A percentile compares a stretch with the other conserved stretches of the same genome.
These are phyloP conservation scores for Melanotaenia maccullochi DNA, from an alignment of 2,797 vertebrate species.

Conservation along the genomic window DNA sequence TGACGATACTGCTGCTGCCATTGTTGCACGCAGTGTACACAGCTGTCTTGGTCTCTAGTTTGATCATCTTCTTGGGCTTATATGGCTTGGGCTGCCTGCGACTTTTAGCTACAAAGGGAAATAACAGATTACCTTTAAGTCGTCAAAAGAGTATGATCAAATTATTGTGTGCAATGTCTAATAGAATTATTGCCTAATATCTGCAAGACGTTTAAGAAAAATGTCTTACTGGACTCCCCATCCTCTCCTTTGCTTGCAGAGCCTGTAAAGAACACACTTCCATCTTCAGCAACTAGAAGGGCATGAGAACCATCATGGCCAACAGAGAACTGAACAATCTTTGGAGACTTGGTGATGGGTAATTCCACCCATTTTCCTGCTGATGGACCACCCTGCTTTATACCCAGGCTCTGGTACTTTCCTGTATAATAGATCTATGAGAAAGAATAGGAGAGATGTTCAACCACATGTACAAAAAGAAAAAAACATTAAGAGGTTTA, in stretches of 20 bases:
- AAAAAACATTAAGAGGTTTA: background rate
- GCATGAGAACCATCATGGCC: conserved; percentile 98
- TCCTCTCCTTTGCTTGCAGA: conserved; percentile 99
- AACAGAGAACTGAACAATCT: conserved; percentile 96
- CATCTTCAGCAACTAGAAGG: conserved; percentile 96
- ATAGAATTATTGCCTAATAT: background rate
- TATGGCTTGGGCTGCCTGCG: conserved; percentile 97
- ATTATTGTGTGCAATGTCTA: background rate
- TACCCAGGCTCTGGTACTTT: conserved; percentile 98
- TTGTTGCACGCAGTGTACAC: conserved; percentile 97
- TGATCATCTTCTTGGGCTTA: conserved; percentile 99
- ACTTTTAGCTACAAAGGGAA: conserved; percentile 89
- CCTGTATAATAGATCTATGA: conserved; percentile 97
- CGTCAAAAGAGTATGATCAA: background rate
- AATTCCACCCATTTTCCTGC: conserved; percentile 98
- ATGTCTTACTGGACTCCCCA: conserved; percentile 93
- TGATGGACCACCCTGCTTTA: conserved; percentile 98
- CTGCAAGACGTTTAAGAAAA: background rate
- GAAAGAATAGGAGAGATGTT: background rate
- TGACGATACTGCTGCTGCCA: conserved; percentile 97
- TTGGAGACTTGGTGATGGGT: conserved; percentile 97
- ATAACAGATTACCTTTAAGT: background rate
- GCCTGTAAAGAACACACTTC: conserved; percentile 98
- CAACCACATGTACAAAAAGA: background rate
- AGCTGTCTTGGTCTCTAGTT: conserved; percentile 96